A percentile compares a stretch with the other conserved stretches of the same genome.
These are phyloP conservation scores for Hemaris fuciformis DNA, from an alignment of 2,888 invertebrate genomes.

Conservation along the genomic window DNA sequence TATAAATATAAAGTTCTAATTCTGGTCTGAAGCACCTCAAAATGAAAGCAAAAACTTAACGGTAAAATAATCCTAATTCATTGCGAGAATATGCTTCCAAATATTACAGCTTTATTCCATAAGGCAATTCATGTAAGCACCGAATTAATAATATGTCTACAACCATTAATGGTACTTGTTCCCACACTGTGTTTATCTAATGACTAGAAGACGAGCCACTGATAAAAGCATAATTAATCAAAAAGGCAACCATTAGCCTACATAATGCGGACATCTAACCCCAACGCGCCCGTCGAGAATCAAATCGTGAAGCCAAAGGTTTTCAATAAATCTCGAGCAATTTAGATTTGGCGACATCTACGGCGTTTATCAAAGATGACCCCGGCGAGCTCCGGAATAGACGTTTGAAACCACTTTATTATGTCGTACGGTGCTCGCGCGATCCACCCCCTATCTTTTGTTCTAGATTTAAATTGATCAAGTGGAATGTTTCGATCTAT, in stretches of 20 bases:
- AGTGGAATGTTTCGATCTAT: constrained; percentile 49
- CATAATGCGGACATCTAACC: not conserved
- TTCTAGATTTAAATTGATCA: constrained; percentile 48
- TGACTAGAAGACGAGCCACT: not conserved
- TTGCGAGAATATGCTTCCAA: no score
- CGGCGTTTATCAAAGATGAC: constrained; percentile 10
- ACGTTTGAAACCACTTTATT: constrained; percentile 14
- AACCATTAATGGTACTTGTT: not conserved
- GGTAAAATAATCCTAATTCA: no score
- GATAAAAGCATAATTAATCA: constrained; percentile 3
- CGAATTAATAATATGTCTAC: not conserved
- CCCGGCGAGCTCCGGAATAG: constrained; percentile 11
- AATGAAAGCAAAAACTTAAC: no score
- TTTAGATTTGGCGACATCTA: constrained; percentile 12
- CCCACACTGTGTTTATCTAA: not conserved
- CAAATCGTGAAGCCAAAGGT: not conserved
- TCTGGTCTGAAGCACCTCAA: no score
- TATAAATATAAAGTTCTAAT: no score
- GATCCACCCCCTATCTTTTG: constrained; percentile 24
- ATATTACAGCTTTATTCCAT: no score
- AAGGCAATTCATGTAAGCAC: not conserved
- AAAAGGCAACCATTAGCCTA: not conserved
- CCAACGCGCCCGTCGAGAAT: not conserved
- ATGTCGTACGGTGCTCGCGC: constrained; percentile 6
- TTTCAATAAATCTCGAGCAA: not conserved